Conservation (phyloP, 2,113 vertebrate species). For the Zingel zingel region DNA sequence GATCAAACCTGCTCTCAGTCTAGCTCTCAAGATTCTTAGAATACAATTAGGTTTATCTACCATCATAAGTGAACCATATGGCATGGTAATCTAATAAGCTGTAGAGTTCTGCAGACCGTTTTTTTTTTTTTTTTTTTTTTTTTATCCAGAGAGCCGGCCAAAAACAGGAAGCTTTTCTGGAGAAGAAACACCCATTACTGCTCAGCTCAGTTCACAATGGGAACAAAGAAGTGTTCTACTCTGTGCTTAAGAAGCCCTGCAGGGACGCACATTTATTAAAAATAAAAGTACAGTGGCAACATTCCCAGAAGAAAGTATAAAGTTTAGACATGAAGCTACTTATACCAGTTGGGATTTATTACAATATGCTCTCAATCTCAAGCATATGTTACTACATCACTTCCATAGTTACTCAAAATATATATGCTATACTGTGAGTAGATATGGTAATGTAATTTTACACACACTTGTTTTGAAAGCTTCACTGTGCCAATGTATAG, state of each 20-base stretch:
- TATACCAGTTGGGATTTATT: neutral
- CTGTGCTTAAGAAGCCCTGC: constrained; percentile 13
- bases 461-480: neutral
- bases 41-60: constrained; percentile 32
- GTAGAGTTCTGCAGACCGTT: constrained; percentile 14
- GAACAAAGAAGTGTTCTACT: constrained; percentile 42
- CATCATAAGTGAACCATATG: constrained; percentile 61
- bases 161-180: constrained; percentile 64
- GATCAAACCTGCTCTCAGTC: constrained; percentile 10
- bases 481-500: neutral
- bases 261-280: neutral
- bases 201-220: constrained; percentile 23
- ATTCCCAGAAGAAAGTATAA: neutral
- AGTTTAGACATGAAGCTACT: neutral
- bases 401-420: neutral
- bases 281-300: neutral
- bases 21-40: constrained; percentile 26
- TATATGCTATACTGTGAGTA: neutral
- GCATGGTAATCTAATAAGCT: constrained; percentile 70
- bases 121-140: constrained; percentile 25
- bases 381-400: neutral
- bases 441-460: neutral
- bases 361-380: neutral
- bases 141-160: neutral
- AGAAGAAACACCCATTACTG: constrained; percentile 42